These are phyloP conservation scores for Saccostrea echinata DNA, from an alignment of 1,140 invertebrate genomes.

Conservation along the genomic window DNA sequence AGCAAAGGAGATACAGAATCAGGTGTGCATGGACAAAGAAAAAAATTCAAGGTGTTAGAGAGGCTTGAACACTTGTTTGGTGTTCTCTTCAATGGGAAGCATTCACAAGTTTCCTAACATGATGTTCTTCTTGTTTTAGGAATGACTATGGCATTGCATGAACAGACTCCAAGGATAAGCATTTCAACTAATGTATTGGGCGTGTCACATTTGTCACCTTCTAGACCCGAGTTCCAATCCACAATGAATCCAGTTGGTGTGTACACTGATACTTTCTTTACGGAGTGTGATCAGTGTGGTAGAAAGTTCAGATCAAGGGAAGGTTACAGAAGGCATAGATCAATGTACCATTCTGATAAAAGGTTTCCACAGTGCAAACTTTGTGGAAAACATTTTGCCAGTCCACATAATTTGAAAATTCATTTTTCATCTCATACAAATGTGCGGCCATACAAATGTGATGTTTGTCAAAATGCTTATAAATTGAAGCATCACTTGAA, in stretches of 20 bases:
- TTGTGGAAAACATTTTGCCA: slow-evolving; percentile 41
- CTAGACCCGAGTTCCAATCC: neutral
- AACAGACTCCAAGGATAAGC: neutral
- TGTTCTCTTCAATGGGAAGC: neutral
- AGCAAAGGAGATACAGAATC: neutral
- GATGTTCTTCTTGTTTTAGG: slow-evolving; percentile 8
- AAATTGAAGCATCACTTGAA: slow-evolving; percentile 46
- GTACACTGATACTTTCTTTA: neutral
- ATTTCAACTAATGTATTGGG: neutral
- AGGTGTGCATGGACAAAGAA: neutral
- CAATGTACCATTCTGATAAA: slow-evolving; percentile 38
- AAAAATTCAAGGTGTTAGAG: neutral
- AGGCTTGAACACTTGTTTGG: neutral
- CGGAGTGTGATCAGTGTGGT: slow-evolving; percentile 34
- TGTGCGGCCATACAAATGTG: slow-evolving; percentile 30
- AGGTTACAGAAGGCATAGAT: slow-evolving; percentile 5
- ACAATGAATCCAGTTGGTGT: neutral
- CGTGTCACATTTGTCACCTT: neutral
- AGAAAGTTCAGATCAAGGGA: slow-evolving; percentile 32
- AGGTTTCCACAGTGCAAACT: slow-evolving; percentile 36
- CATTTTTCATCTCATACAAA: slow-evolving; percentile 23
- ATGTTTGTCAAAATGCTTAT: slow-evolving; percentile 42
- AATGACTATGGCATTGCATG: neutral
- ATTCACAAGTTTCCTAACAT: neutral
- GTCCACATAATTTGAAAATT: slow-evolving; percentile 38